Evolutionary conservation across 2,113 vertebrate genomes (phyloP).

Genomic region (Emydocephalus ijimae): DNA sequence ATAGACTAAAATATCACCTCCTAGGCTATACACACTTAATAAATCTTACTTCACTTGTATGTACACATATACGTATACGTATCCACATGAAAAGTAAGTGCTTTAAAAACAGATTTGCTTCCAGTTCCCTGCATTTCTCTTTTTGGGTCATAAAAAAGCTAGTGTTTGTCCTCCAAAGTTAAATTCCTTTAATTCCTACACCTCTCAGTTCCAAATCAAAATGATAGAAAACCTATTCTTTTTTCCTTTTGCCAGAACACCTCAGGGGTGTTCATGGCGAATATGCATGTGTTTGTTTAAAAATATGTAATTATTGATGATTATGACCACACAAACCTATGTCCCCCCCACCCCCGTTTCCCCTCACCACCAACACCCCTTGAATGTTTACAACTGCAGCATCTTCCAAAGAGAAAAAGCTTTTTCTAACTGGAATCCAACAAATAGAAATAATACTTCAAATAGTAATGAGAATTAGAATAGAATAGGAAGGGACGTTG

Average conservation of each 20-base stretch:
- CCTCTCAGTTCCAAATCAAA: not conserved
- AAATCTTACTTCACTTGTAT: not conserved
- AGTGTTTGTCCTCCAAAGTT: not conserved
- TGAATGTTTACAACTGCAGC: not conserved
- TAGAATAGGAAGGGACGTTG: no score
- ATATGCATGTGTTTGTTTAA: not conserved
- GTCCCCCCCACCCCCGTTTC: not conserved
- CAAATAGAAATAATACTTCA: not conserved
- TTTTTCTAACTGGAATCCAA: not conserved
- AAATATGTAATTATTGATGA: not conserved
- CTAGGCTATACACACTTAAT: not conserved
- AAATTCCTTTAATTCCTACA: not conserved
- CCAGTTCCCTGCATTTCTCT: not conserved
- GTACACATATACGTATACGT: not conserved
- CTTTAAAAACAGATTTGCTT: not conserved
- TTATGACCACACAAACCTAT: not conserved
- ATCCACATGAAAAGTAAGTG: not conserved
- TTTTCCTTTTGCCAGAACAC: not conserved
- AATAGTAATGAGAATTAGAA: no score
- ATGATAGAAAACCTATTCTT: not conserved
- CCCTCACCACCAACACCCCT: not conserved
- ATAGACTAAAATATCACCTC: not conserved
- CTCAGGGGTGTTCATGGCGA: not conserved
- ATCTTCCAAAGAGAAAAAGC: not conserved
- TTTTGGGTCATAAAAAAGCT: not conserved